Evolutionary conservation across 2,797 vertebrate genomes (phyloP).

Genomic region (Zenarchopterus dispar): DNA sequence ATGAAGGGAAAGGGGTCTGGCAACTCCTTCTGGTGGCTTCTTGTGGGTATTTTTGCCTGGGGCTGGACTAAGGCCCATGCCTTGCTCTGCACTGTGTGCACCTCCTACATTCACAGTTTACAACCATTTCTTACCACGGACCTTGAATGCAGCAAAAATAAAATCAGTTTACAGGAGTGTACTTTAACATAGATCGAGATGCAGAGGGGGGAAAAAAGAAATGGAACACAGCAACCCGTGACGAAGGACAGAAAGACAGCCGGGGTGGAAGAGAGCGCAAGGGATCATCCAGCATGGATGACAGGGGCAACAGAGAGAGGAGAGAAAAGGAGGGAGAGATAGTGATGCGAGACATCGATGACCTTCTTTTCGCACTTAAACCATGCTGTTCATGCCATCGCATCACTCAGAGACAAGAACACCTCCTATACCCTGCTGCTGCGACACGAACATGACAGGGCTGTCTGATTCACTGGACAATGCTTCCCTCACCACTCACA

Average conservation of each 20-base stretch:
- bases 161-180: slow-evolving; percentile 49
- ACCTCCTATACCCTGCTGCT: slow-evolving; percentile 72
- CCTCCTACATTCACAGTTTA: slow-evolving; percentile 36
- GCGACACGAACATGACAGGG: slow-evolving; percentile 78
- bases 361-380: slow-evolving; percentile 81
- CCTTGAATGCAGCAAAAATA: slow-evolving; percentile 49
- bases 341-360: slow-evolving; percentile 78
- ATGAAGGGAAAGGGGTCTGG: slow-evolving; percentile 54
- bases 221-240: slow-evolving; percentile 72
- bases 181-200: slow-evolving; percentile 54
- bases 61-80: slow-evolving; percentile 17
- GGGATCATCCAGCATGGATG: slow-evolving; percentile 79
- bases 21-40: slow-evolving; percentile 22
- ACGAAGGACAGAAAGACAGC: slow-evolving; percentile 80
- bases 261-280: slow-evolving; percentile 70
- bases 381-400: slow-evolving; percentile 79
- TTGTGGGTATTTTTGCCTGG: slow-evolving; percentile 13
- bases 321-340: slow-evolving; percentile 69
- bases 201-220: slow-evolving; percentile 32
- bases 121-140: slow-evolving; percentile 32
- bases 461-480: slow-evolving; percentile 75
- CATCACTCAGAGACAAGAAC: slow-evolving; percentile 80
- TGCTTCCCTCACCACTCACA: slow-evolving; percentile 44
- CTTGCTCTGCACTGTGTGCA: background rate
- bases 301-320: slow-evolving; percentile 79